Percentiles rank a stretch among this genome's conserved stretches.
These are phyloP conservation scores for Stigmatopora argus DNA, from an alignment of 2,113 vertebrate genomes.

Conservation along the genomic window DNA sequence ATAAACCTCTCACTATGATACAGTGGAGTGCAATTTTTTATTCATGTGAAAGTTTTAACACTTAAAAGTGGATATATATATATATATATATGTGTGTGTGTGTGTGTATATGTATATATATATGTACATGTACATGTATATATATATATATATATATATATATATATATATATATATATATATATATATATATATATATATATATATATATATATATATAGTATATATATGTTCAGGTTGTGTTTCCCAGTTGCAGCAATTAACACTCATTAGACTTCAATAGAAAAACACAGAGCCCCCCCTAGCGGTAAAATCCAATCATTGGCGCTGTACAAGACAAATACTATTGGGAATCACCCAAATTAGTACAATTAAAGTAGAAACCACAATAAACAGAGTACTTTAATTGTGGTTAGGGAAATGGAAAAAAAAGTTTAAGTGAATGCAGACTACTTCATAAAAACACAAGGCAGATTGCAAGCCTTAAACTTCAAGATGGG, in stretches of 20 bases:
- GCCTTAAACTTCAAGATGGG: conserved; percentile 13
- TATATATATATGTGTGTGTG: too few species aligned
- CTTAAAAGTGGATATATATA: not conserved
- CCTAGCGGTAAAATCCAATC: conserved; percentile 64
- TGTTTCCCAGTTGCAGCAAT: conserved; percentile 52
- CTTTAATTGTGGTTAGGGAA: conserved; percentile 31
- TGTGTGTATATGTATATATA: too few species aligned
- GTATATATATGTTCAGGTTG: not conserved
- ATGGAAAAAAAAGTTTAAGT: conserved; percentile 48
- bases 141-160: too few species aligned
- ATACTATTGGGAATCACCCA: conserved; percentile 31
- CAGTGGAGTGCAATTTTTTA: not conserved
- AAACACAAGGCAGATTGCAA: conserved; percentile 38
- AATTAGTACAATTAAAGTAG: conserved; percentile 42
- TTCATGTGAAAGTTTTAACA: not conserved
- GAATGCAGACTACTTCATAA: conserved; percentile 39
- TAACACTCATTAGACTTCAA: conserved; percentile 67
- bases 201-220: too few species aligned
- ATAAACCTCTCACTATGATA: not conserved
- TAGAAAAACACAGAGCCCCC: conserved; percentile 70
- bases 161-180: too few species aligned
- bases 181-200: too few species aligned
- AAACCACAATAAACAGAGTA: conserved; percentile 22
- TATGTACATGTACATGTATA: too few species aligned
- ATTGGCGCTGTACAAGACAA: conserved; percentile 32